A percentile compares a stretch with the other conserved stretches of the same genome.
These are phyloP conservation scores for Caenorhabditis remanei DNA, from an alignment of 1,140 invertebrate species.

Conservation along the genomic window DNA sequence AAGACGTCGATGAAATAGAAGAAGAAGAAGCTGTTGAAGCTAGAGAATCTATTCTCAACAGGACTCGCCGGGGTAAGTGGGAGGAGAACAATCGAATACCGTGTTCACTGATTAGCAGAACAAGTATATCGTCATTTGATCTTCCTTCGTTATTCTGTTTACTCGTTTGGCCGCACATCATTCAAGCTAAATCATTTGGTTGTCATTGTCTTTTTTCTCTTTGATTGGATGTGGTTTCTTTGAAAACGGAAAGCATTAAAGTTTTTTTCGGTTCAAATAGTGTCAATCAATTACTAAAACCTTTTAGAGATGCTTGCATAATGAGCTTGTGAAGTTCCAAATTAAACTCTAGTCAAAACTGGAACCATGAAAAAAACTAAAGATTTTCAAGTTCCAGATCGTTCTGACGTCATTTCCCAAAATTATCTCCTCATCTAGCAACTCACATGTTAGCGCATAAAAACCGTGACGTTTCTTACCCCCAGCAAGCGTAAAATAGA, in stretches of 20 bases:
- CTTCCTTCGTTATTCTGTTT: constrained; percentile 50
- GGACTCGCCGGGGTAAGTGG: neutral
- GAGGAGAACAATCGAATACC: constrained; percentile 47
- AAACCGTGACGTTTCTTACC: neutral
- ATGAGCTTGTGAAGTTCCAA: too few species aligned
- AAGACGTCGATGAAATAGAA: neutral
- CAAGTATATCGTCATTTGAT: constrained; percentile 30
- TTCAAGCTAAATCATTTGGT: constrained; percentile 20
- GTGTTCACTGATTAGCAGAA: constrained; percentile 49
- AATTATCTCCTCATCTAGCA: too few species aligned
- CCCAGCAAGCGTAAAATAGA: neutral
- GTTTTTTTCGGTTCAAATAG: too few species aligned
- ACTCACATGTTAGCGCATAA: too few species aligned
- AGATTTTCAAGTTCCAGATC: too few species aligned
- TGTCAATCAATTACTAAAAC: too few species aligned
- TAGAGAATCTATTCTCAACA: constrained; percentile 28
- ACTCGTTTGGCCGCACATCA: constrained; percentile 1
- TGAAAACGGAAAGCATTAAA: too few species aligned
- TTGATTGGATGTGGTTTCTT: neutral
- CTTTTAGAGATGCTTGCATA: too few species aligned
- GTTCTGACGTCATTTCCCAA: too few species aligned
- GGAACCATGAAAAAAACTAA: too few species aligned
- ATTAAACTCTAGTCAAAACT: too few species aligned
- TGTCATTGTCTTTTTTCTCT: constrained; percentile 1
- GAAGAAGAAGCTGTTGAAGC: constrained; percentile 4